phyloP scores from a whole-genome alignment of 1,140 invertebrate genomes.

The Mactra quadrangularis region DNA sequence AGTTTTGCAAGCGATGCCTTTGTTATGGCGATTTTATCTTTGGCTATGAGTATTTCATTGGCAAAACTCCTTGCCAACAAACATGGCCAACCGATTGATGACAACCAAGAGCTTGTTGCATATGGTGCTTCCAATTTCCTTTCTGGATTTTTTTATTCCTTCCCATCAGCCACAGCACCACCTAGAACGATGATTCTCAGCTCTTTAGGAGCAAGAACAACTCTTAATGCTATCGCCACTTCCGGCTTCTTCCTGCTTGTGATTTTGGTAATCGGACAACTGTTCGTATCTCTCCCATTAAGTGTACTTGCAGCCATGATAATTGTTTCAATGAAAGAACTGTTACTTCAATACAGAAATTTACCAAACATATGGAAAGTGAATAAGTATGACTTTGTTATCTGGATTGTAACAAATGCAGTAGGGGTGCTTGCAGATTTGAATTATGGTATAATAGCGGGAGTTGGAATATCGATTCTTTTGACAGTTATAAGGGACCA shows the following conservation, averaged over 20 bases:
- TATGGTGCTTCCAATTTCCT: slow-evolving; percentile 83
- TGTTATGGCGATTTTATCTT: slow-evolving; percentile 75
- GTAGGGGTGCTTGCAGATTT: slow-evolving; percentile 73
- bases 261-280: slow-evolving; percentile 82
- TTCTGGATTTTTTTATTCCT: slow-evolving; percentile 84
- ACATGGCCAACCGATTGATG: slow-evolving; percentile 80
- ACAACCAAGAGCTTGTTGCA: slow-evolving; percentile 85
- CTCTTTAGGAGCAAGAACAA: slow-evolving; percentile 67
- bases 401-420: slow-evolving; percentile 74
- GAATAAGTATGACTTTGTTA: slow-evolving; percentile 78
- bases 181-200: slow-evolving; percentile 88
- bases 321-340: slow-evolving; percentile 78
- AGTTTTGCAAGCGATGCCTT: slow-evolving; percentile 70
- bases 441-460: slow-evolving; percentile 72
- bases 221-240: slow-evolving; percentile 80
- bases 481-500: slow-evolving; percentile 71
- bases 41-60: slow-evolving; percentile 81
- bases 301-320: slow-evolving; percentile 79
- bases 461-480: slow-evolving; percentile 72
- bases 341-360: slow-evolving; percentile 88
- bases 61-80: slow-evolving; percentile 82
- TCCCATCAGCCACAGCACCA: slow-evolving; percentile 89
- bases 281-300: slow-evolving; percentile 82
- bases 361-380: slow-evolving; percentile 73
- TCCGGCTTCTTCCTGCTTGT: slow-evolving; percentile 83